A percentile compares a stretch with the other conserved stretches of the same genome.
Evolutionary conservation across 1,140 invertebrate species (phyloP).

Genomic region (Drosophila bocqueti): DNA sequence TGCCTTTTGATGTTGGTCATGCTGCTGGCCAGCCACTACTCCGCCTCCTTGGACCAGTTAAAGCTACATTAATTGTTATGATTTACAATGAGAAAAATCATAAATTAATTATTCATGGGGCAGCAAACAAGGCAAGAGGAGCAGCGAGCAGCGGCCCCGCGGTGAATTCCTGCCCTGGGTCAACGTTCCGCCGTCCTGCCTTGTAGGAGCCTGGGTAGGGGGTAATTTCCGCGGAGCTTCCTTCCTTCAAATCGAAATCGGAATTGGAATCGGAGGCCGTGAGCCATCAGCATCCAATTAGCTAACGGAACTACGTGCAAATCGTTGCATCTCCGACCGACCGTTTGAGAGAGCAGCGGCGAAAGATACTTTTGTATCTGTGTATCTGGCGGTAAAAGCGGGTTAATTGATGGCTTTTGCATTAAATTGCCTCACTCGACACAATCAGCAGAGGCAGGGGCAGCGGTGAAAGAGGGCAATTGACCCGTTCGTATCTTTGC

Average conservation of each 20-base stretch:
- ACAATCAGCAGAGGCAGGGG: conserved; percentile 53
- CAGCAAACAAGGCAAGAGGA: conserved; percentile 26
- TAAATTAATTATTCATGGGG: conserved; percentile 78
- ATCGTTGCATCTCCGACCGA: conserved; percentile 60
- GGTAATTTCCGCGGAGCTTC: conserved; percentile 47
- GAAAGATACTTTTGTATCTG: conserved; percentile 47
- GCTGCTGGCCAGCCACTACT: conserved; percentile 15
- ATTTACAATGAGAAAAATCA: conserved; percentile 81
- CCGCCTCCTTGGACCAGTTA: conserved; percentile 43
- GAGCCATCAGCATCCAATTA: conserved; percentile 68
- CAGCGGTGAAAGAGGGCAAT: conserved; percentile 16
- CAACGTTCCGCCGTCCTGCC: conserved; percentile 28
- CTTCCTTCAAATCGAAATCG: conserved; percentile 38
- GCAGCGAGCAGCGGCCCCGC: not conserved
- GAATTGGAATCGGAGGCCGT: conserved; percentile 21
- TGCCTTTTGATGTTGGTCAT: conserved; percentile 74
- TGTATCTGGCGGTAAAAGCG: conserved; percentile 64
- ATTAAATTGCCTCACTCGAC: conserved; percentile 79
- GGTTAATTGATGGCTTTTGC: conserved; percentile 84
- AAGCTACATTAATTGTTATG: conserved; percentile 79
- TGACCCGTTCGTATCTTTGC: conserved; percentile 45
- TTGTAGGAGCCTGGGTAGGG: not conserved
- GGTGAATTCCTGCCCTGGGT: conserved; percentile 39
- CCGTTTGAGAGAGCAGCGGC: conserved; percentile 32
- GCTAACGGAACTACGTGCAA: conserved; percentile 83